Conservation (phyloP, 37 sponge, comb jelly and placozoan genomes). For the Ephydatia muelleri region DNA sequence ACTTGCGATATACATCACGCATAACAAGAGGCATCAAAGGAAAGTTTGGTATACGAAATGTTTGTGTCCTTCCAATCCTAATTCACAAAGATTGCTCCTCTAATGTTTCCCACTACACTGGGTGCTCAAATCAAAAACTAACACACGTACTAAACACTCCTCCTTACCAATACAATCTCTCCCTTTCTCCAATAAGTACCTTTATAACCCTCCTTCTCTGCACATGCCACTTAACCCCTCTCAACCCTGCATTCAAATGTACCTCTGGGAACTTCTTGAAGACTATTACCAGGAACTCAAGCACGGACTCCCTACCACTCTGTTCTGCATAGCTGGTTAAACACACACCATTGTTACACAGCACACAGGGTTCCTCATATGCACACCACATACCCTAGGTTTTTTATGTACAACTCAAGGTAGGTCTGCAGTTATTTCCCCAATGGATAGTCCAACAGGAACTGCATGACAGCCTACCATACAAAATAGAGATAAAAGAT, state of each 20-base stretch:
- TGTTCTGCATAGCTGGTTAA: slow-evolving; percentile 66
- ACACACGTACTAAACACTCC: no score
- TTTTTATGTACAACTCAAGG: slow-evolving; percentile 64
- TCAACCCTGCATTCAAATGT: not conserved
- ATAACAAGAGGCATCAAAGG: no score
- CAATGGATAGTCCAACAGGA: slow-evolving; percentile 82
- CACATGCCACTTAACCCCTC: not conserved
- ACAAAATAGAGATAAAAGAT: not conserved
- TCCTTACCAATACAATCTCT: no score
- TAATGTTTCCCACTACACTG: no score
- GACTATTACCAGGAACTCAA: slow-evolving; percentile 61
- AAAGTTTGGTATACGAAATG: no score
- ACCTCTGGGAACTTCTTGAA: slow-evolving; percentile 81
- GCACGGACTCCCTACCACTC: slow-evolving; percentile 72
- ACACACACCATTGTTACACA: no score
- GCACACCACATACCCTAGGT: slow-evolving; percentile 57
- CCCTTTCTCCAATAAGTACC: no score
- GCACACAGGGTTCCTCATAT: no score
- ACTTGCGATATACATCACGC: no score
- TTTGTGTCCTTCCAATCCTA: no score
- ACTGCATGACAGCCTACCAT: slow-evolving; percentile 62
- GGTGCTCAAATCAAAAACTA: no score
- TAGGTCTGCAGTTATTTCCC: slow-evolving; percentile 73
- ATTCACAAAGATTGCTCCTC: no score
- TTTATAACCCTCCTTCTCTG: not conserved